phyloP scores from a whole-genome alignment of 2,113 vertebrate genomes.

The Heliornis fulica region DNA sequence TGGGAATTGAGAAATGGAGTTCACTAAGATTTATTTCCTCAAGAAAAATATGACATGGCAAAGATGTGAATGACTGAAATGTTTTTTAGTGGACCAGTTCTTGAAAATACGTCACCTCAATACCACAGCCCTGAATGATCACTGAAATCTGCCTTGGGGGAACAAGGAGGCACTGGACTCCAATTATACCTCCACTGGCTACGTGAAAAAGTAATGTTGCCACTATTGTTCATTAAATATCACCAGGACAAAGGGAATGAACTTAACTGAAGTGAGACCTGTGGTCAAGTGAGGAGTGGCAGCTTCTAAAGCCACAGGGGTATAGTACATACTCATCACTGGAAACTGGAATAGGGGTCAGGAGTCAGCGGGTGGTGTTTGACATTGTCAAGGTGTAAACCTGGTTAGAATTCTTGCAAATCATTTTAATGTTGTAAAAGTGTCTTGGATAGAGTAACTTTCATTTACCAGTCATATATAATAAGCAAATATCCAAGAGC shows the following conservation, averaged over 20 bases:
- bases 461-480: not conserved
- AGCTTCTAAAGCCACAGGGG: not conserved
- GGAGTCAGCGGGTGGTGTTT: not conserved
- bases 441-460: not conserved
- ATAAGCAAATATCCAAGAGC: not conserved
- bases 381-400: not conserved
- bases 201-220: not conserved
- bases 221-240: constrained; percentile 1
- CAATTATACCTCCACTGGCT: not conserved
- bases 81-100: not conserved
- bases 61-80: not conserved
- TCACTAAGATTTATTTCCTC: not conserved
- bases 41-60: not conserved
- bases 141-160: not conserved
- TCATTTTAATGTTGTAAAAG: not conserved
- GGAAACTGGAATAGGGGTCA: not conserved
- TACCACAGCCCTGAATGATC: not conserved
- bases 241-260: not conserved
- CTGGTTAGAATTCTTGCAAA: not conserved
- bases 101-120: not conserved
- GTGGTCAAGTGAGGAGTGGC: not conserved
- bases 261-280: not conserved
- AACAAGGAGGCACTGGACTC: not conserved
- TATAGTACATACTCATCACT: not conserved
- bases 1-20: not conserved